A percentile compares a stretch with the other conserved stretches of the same genome.
phyloP scores from a whole-genome alignment of 2,113 vertebrate genomes.

The Nipponia nippon region DNA sequence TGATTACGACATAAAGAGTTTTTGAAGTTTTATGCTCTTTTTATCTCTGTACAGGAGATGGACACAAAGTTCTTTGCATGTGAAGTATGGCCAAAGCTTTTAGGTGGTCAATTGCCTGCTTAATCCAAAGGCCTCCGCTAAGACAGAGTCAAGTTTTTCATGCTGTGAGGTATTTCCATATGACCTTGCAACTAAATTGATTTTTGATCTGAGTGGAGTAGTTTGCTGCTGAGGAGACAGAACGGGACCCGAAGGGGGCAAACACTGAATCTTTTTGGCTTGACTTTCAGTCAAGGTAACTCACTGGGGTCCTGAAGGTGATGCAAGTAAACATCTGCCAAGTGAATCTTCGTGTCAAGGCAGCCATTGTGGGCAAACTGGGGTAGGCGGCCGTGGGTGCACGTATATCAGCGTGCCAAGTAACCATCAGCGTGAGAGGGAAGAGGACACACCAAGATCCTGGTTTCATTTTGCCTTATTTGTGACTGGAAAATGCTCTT shows the following conservation, averaged over 20 bases:
- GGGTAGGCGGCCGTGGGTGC: background rate
- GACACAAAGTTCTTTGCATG: background rate
- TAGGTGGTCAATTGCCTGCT: conserved; percentile 39
- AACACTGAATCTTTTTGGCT: conserved; percentile 55
- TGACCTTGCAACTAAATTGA: conserved; percentile 55
- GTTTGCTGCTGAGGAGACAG: conserved; percentile 57
- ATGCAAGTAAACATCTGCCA: conserved; percentile 56
- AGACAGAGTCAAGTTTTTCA: conserved; percentile 9
- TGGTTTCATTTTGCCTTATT: background rate
- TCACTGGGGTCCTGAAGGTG: conserved; percentile 46
- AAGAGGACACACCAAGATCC: background rate
- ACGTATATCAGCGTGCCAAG: conserved; percentile 38
- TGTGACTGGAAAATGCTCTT: background rate
- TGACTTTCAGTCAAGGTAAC: conserved; percentile 60
- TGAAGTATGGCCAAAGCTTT: background rate
- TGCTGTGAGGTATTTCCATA: conserved; percentile 23
- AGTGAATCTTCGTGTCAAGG: conserved; percentile 43
- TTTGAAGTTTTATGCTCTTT: conserved; percentile 19
- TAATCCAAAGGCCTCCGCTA: background rate
- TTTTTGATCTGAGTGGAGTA: conserved; percentile 21
- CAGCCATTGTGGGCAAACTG: background rate
- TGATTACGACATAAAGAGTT: background rate
- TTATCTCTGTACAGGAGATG: background rate
- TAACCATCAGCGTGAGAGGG: background rate
- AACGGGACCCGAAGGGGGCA: conserved; percentile 15